Percentiles rank a stretch among this genome's conserved stretches.
Evolutionary conservation across 2,888 invertebrate genomes (phyloP).

Genomic region (Meiosimyza decipiens): DNA sequence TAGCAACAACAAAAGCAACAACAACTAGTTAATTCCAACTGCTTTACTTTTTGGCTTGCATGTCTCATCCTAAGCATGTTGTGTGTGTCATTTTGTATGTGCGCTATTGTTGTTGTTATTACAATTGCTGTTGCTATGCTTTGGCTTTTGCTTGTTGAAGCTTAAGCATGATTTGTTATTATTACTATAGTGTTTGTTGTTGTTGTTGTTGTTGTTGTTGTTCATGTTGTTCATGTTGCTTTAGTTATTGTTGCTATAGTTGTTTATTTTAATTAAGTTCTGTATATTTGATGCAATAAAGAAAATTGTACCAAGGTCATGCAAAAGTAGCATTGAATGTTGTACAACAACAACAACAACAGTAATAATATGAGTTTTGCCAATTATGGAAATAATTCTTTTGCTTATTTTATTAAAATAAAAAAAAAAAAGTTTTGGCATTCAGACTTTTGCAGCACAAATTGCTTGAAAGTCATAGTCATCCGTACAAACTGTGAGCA

Average conservation of each 20-base stretch:
- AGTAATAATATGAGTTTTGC: not conserved
- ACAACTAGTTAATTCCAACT: conserved; percentile 1
- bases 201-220: conserved; percentile 1
- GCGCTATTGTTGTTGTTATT: conserved; percentile 9
- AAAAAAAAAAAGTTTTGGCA: no score
- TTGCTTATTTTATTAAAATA: no score
- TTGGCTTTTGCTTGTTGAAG: not conserved
- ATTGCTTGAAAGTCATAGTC: no score
- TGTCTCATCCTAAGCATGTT: conserved; percentile 19
- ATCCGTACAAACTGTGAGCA: no score
- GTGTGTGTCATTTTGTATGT: not conserved
- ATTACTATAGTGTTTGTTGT: conserved; percentile 1
- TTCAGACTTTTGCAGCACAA: no score
- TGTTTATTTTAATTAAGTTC: conserved; percentile 17
- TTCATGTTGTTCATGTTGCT: conserved; percentile 1
- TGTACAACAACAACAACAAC: not conserved
- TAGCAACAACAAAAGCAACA: conserved; percentile 37
- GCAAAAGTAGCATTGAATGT: not conserved
- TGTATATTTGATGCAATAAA: conserved; percentile 10
- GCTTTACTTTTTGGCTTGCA: conserved; percentile 25
- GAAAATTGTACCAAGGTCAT: conserved; percentile 26
- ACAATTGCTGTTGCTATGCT: not conserved
- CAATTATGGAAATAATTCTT: no score
- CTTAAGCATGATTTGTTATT: conserved; percentile 22
- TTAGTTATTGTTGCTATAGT: not conserved